phyloP scores from a whole-genome alignment of 1,140 invertebrate genomes.

The Drosophila quadrilineata region DNA sequence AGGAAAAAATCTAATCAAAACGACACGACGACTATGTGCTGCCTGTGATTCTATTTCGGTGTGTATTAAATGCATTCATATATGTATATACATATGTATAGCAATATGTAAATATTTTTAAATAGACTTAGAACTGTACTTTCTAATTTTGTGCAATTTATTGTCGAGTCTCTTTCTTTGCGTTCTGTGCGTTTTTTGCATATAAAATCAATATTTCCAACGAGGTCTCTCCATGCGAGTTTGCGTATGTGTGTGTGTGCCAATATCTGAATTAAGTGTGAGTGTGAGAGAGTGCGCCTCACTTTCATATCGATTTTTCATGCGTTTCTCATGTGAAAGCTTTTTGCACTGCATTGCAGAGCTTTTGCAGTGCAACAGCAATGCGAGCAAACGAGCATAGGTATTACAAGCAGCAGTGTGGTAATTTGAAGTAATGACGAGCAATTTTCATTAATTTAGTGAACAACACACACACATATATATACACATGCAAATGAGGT shows the following conservation, averaged over 20 bases:
- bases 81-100: constrained; percentile 11
- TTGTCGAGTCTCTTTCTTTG: constrained; percentile 25
- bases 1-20: constrained; percentile 56
- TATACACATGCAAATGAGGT: constrained; percentile 69
- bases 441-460: constrained; percentile 63
- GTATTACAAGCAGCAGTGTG: background rate
- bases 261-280: too few species aligned
- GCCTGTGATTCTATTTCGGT: constrained; percentile 79
- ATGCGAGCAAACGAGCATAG: constrained; percentile 7
- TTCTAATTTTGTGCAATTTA: constrained; percentile 55
- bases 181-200: constrained; percentile 57
- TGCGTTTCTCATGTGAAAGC: constrained; percentile 57
- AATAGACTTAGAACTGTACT: constrained; percentile 63
- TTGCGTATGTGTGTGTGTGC: constrained; percentile 3
- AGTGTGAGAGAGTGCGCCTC: constrained; percentile 23
- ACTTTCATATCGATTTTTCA: constrained; percentile 72
- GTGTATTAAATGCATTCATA: constrained; percentile 66
- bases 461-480: constrained; percentile 36
- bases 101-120: constrained; percentile 31
- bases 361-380: constrained; percentile 27
- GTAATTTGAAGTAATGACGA: constrained; percentile 55
- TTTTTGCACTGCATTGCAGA: constrained; percentile 38
- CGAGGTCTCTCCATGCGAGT: constrained; percentile 4
- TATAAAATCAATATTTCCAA: constrained; percentile 68
- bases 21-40: constrained; percentile 70